Evolutionary conservation across 37 sponge, comb jelly and placozoan genomes (phyloP).

Genomic region (Spongilla lacustris): DNA sequence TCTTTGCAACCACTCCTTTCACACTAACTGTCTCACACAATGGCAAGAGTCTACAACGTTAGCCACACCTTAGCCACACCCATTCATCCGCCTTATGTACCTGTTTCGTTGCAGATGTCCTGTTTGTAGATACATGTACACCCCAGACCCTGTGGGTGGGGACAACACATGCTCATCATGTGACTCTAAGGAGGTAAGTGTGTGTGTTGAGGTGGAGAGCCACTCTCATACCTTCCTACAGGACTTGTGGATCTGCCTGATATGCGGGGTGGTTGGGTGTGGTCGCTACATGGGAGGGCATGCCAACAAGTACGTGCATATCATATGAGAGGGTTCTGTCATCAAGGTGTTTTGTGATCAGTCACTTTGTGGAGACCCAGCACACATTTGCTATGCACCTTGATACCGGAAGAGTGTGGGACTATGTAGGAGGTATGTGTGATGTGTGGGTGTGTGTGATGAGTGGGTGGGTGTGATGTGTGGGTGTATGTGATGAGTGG

Average conservation of each 20-base stretch:
- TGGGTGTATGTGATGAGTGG: neutral
- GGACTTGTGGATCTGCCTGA: slow-evolving; percentile 95
- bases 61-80: slow-evolving; percentile 18
- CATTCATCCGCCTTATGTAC: neutral
- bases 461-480: neutral
- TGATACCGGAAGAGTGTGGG: slow-evolving; percentile 92
- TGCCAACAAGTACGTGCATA: slow-evolving; percentile 61
- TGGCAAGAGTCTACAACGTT: slow-evolving; percentile 91
- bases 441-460: neutral
- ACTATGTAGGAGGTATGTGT: slow-evolving; percentile 81
- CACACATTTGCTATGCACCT: slow-evolving; percentile 97
- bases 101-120: slow-evolving; percentile 66
- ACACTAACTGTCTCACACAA: slow-evolving; percentile 82
- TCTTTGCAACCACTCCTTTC: slow-evolving; percentile 97
- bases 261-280: slow-evolving; percentile 98
- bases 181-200: slow-evolving; percentile 72
- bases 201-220: neutral
- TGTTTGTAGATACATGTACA: slow-evolving; percentile 81
- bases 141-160: slow-evolving; percentile 74
- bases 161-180: slow-evolving; percentile 74
- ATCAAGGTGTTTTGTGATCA: slow-evolving; percentile 2
- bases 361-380: slow-evolving; percentile 85
- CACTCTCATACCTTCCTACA: neutral
- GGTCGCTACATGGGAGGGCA: slow-evolving; percentile 91
- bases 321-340: neutral